A percentile compares a stretch with the other conserved stretches of the same genome.
These are phyloP conservation scores for Hymenochirus boettgeri DNA, from an alignment of 2,113 vertebrate genomes.

Conservation along the genomic window DNA sequence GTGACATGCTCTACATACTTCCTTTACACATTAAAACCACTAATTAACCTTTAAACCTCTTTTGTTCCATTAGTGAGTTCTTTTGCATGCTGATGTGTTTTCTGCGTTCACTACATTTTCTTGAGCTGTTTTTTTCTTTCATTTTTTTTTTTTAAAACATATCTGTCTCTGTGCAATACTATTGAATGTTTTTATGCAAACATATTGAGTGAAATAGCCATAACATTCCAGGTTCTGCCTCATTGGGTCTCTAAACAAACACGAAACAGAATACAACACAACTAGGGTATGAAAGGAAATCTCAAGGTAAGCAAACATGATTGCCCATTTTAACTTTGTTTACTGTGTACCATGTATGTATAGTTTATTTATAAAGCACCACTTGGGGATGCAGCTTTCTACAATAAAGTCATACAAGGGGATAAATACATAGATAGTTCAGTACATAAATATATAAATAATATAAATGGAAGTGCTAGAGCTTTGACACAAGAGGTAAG, in stretches of 20 bases:
- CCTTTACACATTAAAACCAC: constrained; percentile 48
- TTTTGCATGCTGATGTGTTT: constrained; percentile 65
- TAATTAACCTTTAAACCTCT: constrained; percentile 37
- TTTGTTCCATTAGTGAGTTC: constrained; percentile 44
- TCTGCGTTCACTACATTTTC: constrained; percentile 20
- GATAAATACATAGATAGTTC: no score
- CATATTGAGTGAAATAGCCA: constrained; percentile 90
- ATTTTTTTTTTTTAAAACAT: no score
- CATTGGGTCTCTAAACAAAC: constrained; percentile 99
- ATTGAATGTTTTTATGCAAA: constrained; percentile 79
- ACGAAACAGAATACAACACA: constrained; percentile 99
- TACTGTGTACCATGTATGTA: no score
- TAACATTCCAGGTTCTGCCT: constrained; percentile 99
- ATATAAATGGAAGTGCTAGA: no score
- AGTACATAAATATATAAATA: no score
- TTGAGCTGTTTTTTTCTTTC: no score
- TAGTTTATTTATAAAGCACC: no score
- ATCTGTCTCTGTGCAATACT: no score
- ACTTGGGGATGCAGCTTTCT: no score
- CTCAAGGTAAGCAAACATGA: constrained; percentile 83
- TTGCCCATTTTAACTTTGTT: no score
- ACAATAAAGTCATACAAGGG: no score
- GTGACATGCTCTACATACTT: constrained; percentile 49
- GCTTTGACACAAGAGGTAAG: no score
- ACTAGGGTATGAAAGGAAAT: constrained; percentile 96